Percentiles rank a stretch among this genome's conserved stretches.
These are phyloP conservation scores for Helicorthomorpha holstii DNA, from an alignment of 1,140 invertebrate genomes.

Conservation along the genomic window DNA sequence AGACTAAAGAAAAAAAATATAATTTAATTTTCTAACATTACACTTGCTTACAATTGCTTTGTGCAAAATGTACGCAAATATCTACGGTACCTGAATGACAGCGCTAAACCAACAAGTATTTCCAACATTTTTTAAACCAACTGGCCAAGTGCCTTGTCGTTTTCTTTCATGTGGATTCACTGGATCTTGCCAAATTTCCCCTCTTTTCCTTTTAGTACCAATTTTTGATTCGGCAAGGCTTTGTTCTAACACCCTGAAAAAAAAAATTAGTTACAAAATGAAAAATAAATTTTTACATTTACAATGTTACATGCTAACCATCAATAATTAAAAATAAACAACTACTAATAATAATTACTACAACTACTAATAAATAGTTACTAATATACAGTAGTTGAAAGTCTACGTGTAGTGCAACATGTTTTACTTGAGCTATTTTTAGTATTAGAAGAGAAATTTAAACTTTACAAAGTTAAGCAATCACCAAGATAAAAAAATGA, in stretches of 20 bases:
- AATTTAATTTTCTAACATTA: neutral
- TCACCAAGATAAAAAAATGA: neutral
- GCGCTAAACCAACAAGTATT: constrained; percentile 38
- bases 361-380: too few relatives aligned
- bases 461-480: too few relatives aligned
- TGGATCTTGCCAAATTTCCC: constrained; percentile 29
- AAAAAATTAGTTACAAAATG: too few relatives aligned
- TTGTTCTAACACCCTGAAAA: constrained; percentile 27
- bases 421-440: too few relatives aligned
- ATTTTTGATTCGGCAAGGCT: constrained; percentile 28
- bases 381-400: too few relatives aligned
- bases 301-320: too few relatives aligned
- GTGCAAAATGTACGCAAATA: neutral
- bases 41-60: neutral
- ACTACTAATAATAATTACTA: too few relatives aligned
- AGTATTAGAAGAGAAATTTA: too few relatives aligned
- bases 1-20: constrained; percentile 21
- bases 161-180: constrained; percentile 30
- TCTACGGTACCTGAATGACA: constrained; percentile 27
- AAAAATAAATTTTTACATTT: too few relatives aligned
- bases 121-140: constrained; percentile 35
- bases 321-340: too few relatives aligned
- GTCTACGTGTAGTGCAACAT: too few relatives aligned
- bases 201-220: constrained; percentile 25
- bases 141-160: constrained; percentile 26